Percentiles rank a stretch among this genome's conserved stretches.
Evolutionary conservation across 2,888 invertebrate genomes (phyloP).

Genomic region (Melieria picta): DNA sequence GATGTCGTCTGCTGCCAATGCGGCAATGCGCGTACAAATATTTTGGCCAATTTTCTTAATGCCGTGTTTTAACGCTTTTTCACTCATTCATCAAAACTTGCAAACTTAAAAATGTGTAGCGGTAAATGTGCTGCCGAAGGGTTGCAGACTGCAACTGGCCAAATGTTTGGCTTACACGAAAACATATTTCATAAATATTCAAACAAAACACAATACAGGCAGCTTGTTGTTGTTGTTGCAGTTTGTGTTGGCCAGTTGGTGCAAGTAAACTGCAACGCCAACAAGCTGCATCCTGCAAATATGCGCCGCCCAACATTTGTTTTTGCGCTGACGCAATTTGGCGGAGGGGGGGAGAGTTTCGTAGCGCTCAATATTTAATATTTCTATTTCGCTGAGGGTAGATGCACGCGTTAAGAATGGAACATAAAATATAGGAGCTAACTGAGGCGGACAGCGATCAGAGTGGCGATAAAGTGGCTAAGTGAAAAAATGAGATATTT

Average conservation of each 20-base stretch:
- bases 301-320: constrained; percentile 27
- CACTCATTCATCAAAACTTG: background rate
- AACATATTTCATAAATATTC: constrained; percentile 26
- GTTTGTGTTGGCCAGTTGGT: background rate
- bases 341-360: background rate
- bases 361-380: too few species aligned
- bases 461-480: too few species aligned
- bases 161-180: background rate
- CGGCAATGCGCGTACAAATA: too few species aligned
- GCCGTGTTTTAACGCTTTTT: too few species aligned
- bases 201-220: background rate
- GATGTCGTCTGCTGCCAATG: too few species aligned
- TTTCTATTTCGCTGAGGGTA: too few species aligned
- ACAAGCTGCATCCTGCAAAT: constrained; percentile 32
- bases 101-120: constrained; percentile 27
- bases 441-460: too few species aligned
- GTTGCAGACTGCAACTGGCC: background rate
- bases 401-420: too few species aligned
- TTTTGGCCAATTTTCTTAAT: too few species aligned
- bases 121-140: constrained; percentile 7
- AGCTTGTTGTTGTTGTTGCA: background rate
- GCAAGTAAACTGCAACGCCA: constrained; percentile 7
- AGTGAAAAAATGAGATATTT: too few species aligned
- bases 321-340: constrained; percentile 15
- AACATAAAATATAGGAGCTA: too few species aligned